Percentiles rank a stretch among this genome's conserved stretches.
Conservation (phyloP, 1,140 invertebrate species). For the Drosophila nasuta region DNA sequence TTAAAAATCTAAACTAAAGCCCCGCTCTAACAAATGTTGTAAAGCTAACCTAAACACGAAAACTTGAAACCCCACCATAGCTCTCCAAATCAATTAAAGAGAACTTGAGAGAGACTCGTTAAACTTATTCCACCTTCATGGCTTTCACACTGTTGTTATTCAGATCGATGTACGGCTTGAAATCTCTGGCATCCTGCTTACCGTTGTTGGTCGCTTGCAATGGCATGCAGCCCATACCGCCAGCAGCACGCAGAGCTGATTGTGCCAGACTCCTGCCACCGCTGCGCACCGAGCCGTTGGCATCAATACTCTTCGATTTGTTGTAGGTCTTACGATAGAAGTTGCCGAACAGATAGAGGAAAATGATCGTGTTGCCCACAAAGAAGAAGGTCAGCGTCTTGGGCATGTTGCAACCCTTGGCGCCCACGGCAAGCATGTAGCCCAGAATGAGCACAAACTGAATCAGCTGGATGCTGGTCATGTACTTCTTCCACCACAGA, state of each 20-base stretch:
- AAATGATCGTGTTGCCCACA: conserved; percentile 90
- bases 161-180: conserved; percentile 73
- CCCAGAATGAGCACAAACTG: conserved; percentile 91
- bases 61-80: conserved; percentile 29
- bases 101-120: background rate
- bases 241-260: conserved; percentile 69
- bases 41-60: conserved; percentile 49
- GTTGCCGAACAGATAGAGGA: conserved; percentile 93
- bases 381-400: conserved; percentile 87
- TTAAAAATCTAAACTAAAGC: conserved; percentile 67
- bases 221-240: conserved; percentile 78
- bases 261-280: conserved; percentile 60
- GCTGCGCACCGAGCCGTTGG: conserved; percentile 33
- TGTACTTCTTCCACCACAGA: conserved; percentile 91
- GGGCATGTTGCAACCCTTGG: conserved; percentile 91
- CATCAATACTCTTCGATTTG: conserved; percentile 60
- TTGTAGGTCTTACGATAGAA: conserved; percentile 94
- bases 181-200: conserved; percentile 35
- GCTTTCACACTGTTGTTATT: conserved; percentile 80
- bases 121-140: conserved; percentile 66
- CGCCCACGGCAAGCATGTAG: conserved; percentile 89
- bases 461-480: conserved; percentile 90
- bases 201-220: conserved; percentile 22
- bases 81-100: background rate
- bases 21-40: conserved; percentile 67